Evolutionary conservation across 2,797 vertebrate genomes (phyloP).

Genomic region (Notolabrus celidotus): DNA sequence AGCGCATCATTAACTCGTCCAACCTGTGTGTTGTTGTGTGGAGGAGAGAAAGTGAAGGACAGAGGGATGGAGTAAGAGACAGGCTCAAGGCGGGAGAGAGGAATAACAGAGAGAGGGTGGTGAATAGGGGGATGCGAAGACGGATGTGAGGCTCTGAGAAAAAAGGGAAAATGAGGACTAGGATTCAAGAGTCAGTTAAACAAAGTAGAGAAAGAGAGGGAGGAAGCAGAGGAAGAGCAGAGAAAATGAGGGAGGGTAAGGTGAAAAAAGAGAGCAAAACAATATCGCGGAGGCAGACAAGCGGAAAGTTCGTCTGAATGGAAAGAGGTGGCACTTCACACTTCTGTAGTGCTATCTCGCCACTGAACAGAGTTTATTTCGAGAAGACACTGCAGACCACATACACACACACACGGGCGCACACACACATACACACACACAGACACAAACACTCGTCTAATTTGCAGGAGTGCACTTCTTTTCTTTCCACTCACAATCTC

Average conservation of each 20-base stretch:
- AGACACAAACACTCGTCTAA: slow-evolving; percentile 20
- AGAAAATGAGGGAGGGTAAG: neutral
- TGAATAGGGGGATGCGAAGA: neutral
- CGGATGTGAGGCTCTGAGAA: neutral
- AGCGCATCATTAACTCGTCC: slow-evolving; percentile 49
- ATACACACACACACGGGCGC: slow-evolving; percentile 17
- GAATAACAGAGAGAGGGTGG: neutral
- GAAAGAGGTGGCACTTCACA: slow-evolving; percentile 48
- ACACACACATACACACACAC: slow-evolving; percentile 16
- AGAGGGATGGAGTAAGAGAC: slow-evolving; percentile 2
- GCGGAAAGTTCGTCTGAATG: slow-evolving; percentile 46
- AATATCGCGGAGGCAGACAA: slow-evolving; percentile 53
- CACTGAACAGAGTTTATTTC: slow-evolving; percentile 43
- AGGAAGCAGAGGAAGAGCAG: slow-evolving; percentile 8
- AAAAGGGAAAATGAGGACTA: slow-evolving; percentile 16
- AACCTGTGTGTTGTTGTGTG: slow-evolving; percentile 25
- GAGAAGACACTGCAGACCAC: slow-evolving; percentile 9
- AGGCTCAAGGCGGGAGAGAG: neutral
- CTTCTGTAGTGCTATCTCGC: slow-evolving; percentile 30
- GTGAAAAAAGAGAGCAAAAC: slow-evolving; percentile 20
- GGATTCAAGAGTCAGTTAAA: slow-evolving; percentile 21
- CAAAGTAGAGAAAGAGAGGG: neutral
- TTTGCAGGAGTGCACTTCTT: slow-evolving; percentile 34
- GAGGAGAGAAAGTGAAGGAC: slow-evolving; percentile 30
- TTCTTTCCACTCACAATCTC: slow-evolving; percentile 44